A percentile compares a stretch with the other conserved stretches of the same genome.
Evolutionary conservation across 2,797 vertebrate species (phyloP).

Genomic region (Anabas testudineus): DNA sequence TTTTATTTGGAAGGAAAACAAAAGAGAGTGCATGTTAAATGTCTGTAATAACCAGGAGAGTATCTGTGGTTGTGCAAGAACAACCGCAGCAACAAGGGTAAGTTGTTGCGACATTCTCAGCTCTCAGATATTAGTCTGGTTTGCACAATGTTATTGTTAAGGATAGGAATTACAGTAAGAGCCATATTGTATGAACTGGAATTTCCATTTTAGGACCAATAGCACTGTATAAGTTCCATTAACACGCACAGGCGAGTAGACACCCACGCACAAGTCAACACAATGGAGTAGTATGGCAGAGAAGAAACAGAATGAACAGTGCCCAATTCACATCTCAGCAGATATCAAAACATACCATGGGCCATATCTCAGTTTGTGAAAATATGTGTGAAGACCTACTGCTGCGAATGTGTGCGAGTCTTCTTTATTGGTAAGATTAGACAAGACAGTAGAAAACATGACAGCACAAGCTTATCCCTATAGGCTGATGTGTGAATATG

Average conservation of each 20-base stretch:
- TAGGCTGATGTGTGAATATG: constrained; percentile 34
- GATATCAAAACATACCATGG: constrained; percentile 15
- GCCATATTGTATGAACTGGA: background rate
- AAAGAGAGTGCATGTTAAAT: background rate
- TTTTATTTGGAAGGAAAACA: background rate
- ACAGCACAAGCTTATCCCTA: constrained; percentile 24
- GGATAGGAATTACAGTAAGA: background rate
- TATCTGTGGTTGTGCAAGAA: background rate
- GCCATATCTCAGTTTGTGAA: constrained; percentile 28
- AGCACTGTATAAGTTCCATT: too few species aligned
- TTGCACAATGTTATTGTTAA: background rate
- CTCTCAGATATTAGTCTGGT: background rate
- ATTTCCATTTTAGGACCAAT: constrained; percentile 8
- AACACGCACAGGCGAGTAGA: background rate
- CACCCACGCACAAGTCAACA: constrained; percentile 12
- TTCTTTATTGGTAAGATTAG: constrained; percentile 22
- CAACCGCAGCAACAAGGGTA: background rate
- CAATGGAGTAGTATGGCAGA: constrained; percentile 1
- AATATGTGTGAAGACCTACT: constrained; percentile 38
- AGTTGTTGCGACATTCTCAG: too few species aligned
- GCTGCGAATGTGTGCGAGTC: constrained; percentile 33
- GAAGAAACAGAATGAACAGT: constrained; percentile 26
- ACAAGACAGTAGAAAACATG: constrained; percentile 29
- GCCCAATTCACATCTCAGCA: constrained; percentile 45
- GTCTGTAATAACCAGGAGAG: background rate